Conservation (phyloP, 2,888 invertebrate species). For the Bombylius discolor region DNA sequence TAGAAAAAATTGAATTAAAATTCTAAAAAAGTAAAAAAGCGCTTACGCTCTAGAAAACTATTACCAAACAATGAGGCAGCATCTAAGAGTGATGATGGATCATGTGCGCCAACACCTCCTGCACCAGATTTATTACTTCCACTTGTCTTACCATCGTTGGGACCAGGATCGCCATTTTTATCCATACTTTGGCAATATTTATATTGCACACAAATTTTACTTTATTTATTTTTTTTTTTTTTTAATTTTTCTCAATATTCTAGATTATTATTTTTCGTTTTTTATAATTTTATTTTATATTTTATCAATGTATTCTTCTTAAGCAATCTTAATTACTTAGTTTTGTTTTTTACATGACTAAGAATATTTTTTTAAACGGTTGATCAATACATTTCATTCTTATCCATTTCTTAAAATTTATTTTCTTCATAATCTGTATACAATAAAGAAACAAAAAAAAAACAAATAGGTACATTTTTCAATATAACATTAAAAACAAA, state of each 20-base stretch:
- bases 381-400: background rate
- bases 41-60: constrained; percentile 25
- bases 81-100: constrained; percentile 62
- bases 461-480: too few relatives aligned
- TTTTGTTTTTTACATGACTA: too few relatives aligned
- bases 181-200: constrained; percentile 44
- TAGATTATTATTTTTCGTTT: background rate
- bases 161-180: constrained; percentile 60
- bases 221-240: background rate
- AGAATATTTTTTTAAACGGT: background rate
- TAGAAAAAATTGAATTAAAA: background rate
- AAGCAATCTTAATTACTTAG: too few relatives aligned
- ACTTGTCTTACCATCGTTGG: constrained; percentile 38
- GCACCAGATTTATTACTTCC: constrained; percentile 36
- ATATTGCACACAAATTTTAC: background rate
- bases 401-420: background rate
- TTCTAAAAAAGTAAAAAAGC: too few relatives aligned
- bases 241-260: background rate
- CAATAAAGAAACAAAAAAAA: background rate
- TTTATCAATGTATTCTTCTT: too few relatives aligned
- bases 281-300: too few relatives aligned
- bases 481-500: too few relatives aligned
- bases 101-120: constrained; percentile 44
- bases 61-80: constrained; percentile 62
- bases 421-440: background rate